phyloP scores from a whole-genome alignment of 2,888 invertebrate species.

The Ommatoiulus sabulosus region DNA sequence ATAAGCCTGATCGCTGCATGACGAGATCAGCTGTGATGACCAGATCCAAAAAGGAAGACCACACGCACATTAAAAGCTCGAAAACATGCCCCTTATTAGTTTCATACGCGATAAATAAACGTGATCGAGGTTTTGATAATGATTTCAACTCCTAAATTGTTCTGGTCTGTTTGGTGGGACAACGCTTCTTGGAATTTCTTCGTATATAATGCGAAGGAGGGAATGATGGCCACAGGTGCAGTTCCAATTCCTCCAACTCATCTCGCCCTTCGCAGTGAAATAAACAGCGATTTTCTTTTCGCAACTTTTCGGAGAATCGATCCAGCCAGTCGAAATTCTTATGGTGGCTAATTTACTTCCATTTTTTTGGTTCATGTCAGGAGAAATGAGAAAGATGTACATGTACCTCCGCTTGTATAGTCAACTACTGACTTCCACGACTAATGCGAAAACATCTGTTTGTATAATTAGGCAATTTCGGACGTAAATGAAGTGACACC shows the following conservation, averaged over 20 bases:
- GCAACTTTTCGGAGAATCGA: background rate
- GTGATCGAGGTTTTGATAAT: background rate
- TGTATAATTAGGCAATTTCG: constrained; percentile 5
- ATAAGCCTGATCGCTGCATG: background rate
- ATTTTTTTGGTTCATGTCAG: background rate
- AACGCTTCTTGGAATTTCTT: background rate
- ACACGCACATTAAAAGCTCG: background rate
- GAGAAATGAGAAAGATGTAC: background rate
- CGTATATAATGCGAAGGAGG: background rate
- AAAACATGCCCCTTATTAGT: background rate
- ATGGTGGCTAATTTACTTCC: background rate
- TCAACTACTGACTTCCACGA: background rate
- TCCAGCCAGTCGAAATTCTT: background rate
- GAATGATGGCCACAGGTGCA: background rate
- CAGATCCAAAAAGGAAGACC: background rate
- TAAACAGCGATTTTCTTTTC: background rate
- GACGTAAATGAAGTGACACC: background rate
- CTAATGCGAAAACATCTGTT: background rate
- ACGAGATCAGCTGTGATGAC: background rate
- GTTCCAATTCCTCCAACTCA: background rate
- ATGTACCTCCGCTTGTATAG: background rate
- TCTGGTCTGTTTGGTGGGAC: background rate
- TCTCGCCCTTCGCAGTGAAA: background rate
- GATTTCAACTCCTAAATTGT: background rate
- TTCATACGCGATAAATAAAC: background rate